Conservation (phyloP, 23 tunicate species). For the Ciona savignyi region DNA sequence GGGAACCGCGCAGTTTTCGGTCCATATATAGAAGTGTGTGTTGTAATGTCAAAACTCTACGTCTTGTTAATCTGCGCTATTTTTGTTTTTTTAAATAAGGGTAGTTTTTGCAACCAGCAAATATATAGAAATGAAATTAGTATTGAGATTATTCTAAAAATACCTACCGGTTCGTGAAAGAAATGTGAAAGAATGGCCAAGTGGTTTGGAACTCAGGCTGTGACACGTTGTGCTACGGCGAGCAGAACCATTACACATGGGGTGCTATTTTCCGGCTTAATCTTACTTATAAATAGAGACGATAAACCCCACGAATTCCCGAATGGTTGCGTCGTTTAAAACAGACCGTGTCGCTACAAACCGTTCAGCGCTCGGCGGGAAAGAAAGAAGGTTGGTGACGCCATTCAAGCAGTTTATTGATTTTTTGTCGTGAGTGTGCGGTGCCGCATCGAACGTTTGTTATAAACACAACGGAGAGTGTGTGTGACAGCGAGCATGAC, state of each 20-base stretch:
- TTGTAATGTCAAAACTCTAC: no score
- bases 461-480: background rate
- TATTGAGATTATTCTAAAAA: no score
- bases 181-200: background rate
- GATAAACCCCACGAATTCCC: background rate
- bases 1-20: no score
- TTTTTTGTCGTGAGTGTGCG: background rate
- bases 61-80: no score
- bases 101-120: no score
- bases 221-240: background rate
- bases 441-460: background rate
- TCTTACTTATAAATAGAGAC: background rate
- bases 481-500: background rate
- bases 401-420: background rate
- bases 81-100: no score
- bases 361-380: background rate
- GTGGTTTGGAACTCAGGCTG: background rate
- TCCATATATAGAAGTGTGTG: no score
- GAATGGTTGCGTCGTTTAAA: background rate
- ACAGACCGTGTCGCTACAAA: background rate
- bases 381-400: constrained; percentile 8
- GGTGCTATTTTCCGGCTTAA: background rate
- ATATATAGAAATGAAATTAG: no score
- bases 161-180: no score
- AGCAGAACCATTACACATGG: background rate